Base-by-base conservation (phyloP, 1,140 invertebrate genomes). In the Cydia fagiglandana region DNA sequence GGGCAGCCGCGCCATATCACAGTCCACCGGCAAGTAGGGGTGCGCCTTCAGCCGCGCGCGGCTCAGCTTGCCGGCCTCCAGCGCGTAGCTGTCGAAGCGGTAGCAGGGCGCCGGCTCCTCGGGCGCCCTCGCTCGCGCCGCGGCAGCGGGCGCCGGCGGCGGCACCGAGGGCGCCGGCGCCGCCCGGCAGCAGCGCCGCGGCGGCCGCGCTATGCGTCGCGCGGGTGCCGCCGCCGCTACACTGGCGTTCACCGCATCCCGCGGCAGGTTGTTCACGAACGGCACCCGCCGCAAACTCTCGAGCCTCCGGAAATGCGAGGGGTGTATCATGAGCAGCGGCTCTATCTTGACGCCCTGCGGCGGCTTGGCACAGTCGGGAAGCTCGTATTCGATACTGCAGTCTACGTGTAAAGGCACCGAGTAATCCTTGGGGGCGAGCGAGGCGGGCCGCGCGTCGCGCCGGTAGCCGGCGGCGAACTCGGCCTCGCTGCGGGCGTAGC, bases 371-470 rank as follows among this genome's bases (percentile, higher is more conserved):
- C 96, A 95, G 84, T 96, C 96, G 75, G 96, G 96, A 83, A 97
- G 93, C 92, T 97, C 96, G 93, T 97, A 97, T 91, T 97, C 96
- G 76, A 97, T 96, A 93, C 96, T 97, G 93, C 96, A 97, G 89
- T 97, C 96, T 79, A 97, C 96, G 93, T 96, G 96, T 86, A 97
- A 93, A 77, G 96, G 96, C 85, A 96, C 94, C 83, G 95, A 95
- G 92, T 96, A 97, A 90, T 97, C 96, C 91, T 96, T 96, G 84
- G 94, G 93, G 73, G 93, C 90, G 78, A 89, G 85, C 83, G 88
- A 84, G 83, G 87, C 84, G 77, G 86, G 85, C 84, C 84, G 88
- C 81, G 87, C 84, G 81, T 86, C 84, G 80, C 85, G 86, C 68
- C 82, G 81, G 82, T 81, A 87, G 82, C 87, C 86, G 80, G 83